Percentiles rank a stretch among this genome's conserved stretches.
Evolutionary conservation across 2,113 vertebrate species (phyloP).

Genomic region (Antechinus flavipes): DNA sequence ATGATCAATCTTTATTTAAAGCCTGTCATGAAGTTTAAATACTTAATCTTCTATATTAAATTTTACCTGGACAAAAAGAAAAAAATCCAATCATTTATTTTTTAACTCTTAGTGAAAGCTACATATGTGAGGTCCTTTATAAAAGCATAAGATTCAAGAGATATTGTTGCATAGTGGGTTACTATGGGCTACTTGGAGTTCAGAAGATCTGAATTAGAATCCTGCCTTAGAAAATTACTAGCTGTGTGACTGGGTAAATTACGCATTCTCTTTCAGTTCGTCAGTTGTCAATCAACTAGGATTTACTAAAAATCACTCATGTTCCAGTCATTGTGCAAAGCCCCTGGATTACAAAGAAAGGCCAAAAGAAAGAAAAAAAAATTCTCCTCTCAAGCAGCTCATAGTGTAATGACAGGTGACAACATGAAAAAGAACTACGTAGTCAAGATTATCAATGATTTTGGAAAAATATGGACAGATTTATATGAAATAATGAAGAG

Average conservation of each 20-base stretch:
- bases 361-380: not conserved
- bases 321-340: not conserved
- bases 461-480: no score
- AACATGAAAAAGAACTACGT: not conserved
- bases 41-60: slow-evolving; percentile 47
- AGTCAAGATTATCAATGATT: not conserved
- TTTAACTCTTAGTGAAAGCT: not conserved
- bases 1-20: slow-evolving; percentile 62
- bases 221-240: not conserved
- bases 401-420: not conserved
- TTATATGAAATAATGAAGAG: no score
- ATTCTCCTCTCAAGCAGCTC: not conserved
- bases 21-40: slow-evolving; percentile 51
- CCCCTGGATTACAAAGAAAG: not conserved
- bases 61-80: slow-evolving; percentile 38
- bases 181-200: not conserved
- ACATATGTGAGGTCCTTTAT: not conserved
- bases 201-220: not conserved
- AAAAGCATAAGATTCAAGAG: not conserved
- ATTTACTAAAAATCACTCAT: not conserved
- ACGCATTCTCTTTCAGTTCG: not conserved
- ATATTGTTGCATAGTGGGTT: not conserved
- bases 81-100: slow-evolving; percentile 33
- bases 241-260: not conserved
- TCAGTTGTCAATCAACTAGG: not conserved